Evolutionary conservation across 2,113 vertebrate genomes (phyloP).

Genomic region (Hiodon tergisus): DNA sequence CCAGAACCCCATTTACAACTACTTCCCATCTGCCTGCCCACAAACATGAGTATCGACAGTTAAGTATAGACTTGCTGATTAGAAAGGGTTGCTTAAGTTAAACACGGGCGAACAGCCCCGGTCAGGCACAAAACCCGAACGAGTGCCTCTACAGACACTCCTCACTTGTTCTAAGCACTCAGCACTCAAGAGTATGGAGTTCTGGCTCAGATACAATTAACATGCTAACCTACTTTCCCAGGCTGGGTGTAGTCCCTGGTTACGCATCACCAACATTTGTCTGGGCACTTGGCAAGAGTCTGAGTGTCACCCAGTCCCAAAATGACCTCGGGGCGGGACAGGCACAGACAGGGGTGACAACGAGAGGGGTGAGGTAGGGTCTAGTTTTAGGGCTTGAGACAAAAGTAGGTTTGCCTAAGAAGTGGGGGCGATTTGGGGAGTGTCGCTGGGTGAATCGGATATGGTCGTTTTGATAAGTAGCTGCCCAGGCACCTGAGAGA

Average conservation of each 20-base stretch:
- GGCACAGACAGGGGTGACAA: not conserved
- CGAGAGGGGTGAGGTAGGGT: not conserved
- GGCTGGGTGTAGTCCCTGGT: not conserved
- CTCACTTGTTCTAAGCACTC: not conserved
- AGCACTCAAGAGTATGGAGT: not conserved
- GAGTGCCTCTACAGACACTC: not conserved
- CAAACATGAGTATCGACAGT: not conserved
- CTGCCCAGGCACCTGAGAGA: too few species aligned
- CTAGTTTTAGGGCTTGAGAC: not conserved
- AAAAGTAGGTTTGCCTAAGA: too few species aligned
- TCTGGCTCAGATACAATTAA: slow-evolving; percentile 13
- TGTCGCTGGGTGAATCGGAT: not conserved
- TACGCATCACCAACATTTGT: slow-evolving; percentile 24
- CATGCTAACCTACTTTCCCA: slow-evolving; percentile 29
- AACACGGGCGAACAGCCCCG: not conserved
- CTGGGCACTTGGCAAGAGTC: slow-evolving; percentile 14
- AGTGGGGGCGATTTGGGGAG: not conserved
- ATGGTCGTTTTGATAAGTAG: not conserved
- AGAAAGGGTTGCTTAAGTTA: not conserved
- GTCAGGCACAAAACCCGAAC: not conserved
- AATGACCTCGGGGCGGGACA: not conserved
- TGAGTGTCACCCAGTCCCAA: not conserved
- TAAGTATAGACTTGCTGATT: slow-evolving; percentile 18
- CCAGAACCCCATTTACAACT: not conserved
- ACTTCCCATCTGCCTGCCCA: not conserved